Evolutionary conservation across 1,140 invertebrate genomes (phyloP).

Genomic region (Philaenus spumarius): DNA sequence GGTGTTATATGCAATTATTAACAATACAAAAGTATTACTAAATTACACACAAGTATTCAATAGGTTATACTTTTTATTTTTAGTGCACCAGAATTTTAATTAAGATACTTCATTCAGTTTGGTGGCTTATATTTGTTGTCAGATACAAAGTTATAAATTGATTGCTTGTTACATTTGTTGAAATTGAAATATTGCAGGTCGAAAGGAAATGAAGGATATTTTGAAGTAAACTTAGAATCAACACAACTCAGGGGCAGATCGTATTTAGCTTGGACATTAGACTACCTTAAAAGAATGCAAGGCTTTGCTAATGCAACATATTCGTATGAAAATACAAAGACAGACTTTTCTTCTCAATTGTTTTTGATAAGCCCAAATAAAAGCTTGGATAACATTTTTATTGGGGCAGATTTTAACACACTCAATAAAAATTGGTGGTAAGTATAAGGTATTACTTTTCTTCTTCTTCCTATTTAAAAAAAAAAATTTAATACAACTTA

Average conservation of each 20-base stretch:
- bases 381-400: constrained; percentile 16
- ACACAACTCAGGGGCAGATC: constrained; percentile 41
- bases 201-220: constrained; percentile 40
- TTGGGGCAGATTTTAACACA: constrained; percentile 19
- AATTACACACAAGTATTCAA: too few relatives aligned
- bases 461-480: too few relatives aligned
- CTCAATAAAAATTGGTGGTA: constrained; percentile 42
- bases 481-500: too few relatives aligned
- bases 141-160: too few relatives aligned
- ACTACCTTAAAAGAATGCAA: neutral
- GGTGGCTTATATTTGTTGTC: too few relatives aligned
- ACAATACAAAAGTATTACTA: too few relatives aligned
- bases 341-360: constrained; percentile 4
- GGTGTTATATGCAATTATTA: too few relatives aligned
- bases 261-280: constrained; percentile 42
- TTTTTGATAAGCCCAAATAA: constrained; percentile 18
- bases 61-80: too few relatives aligned
- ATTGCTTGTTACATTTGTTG: constrained; percentile 1
- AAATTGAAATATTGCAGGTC: constrained; percentile 35
- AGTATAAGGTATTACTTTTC: too few relatives aligned
- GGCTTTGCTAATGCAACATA: neutral
- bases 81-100: too few relatives aligned
- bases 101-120: too few relatives aligned
- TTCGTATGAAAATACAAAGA: neutral
- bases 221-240: constrained; percentile 40